Conservation (phyloP, 1,140 invertebrate species). For the Microplitis mediator region DNA sequence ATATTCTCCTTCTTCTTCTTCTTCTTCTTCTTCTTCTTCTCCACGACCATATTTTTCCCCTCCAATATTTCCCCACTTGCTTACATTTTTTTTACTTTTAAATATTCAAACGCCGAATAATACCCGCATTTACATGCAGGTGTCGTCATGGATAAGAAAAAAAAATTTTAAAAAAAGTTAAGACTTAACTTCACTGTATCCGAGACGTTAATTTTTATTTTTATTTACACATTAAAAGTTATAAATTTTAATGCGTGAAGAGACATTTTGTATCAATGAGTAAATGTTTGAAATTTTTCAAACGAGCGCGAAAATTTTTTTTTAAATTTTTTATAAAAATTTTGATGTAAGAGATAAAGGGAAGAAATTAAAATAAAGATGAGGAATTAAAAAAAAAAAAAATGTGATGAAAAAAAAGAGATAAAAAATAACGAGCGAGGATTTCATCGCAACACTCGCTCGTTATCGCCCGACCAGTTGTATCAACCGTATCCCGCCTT, state of each 20-base stretch:
- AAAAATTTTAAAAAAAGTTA: constrained; percentile 5
- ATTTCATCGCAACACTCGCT: constrained; percentile 30
- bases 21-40: neutral
- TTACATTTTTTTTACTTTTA: constrained; percentile 25
- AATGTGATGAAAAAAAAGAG: constrained; percentile 16
- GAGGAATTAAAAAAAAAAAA: constrained; percentile 20
- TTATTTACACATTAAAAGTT: neutral
- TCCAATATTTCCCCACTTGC: no score
- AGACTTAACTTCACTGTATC: constrained; percentile 14
- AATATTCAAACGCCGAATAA: constrained; percentile 48
- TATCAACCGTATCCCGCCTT: constrained; percentile 45
- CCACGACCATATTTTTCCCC: neutral
- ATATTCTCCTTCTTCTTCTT: neutral
- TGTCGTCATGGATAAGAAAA: constrained; percentile 41
- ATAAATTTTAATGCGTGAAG: no score
- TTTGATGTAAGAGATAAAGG: neutral
- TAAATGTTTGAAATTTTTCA: no score
- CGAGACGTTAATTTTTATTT: neutral
- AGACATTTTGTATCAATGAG: no score
- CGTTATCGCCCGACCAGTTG: constrained; percentile 43
- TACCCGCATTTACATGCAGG: constrained; percentile 48
- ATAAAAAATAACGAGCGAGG: constrained; percentile 34
- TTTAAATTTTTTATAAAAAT: neutral
- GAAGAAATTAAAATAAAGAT: neutral
- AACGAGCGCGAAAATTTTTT: no score